phyloP scores from a whole-genome alignment of 2,797 vertebrate species.

The Loriculus beryllinus region DNA sequence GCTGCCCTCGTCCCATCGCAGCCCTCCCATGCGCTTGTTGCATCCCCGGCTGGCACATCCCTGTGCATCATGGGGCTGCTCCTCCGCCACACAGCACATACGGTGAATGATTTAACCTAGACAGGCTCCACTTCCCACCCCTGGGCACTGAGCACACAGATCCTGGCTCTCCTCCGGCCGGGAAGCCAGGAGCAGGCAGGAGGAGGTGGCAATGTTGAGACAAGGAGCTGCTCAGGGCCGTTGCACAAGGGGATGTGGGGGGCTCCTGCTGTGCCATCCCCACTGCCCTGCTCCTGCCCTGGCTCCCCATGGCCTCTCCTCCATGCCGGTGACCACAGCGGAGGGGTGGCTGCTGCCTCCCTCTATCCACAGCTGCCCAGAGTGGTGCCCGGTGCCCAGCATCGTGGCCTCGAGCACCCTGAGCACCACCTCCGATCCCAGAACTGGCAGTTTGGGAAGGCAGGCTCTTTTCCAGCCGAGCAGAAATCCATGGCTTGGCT shows the following conservation, averaged over 20 bases:
- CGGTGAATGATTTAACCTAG: fast-evolving
- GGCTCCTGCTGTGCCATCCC: fast-evolving
- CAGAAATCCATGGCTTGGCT: slow-evolving; percentile 5
- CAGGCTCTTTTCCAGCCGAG: background rate
- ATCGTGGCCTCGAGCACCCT: fast-evolving
- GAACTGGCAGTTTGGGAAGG: background rate
- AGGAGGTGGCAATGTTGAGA: background rate
- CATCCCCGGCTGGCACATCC: fast-evolving
- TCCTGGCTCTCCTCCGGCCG: fast-evolving
- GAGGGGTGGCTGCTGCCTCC: background rate
- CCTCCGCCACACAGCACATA: fast-evolving
- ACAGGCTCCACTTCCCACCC: fast-evolving
- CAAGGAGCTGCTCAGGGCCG: background rate
- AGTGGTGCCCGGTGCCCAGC: fast-evolving
- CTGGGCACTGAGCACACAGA: fast-evolving
- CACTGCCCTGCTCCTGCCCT: fast-evolving
- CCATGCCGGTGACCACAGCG: fast-evolving
- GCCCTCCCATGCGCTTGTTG: background rate
- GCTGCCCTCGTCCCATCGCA: fast-evolving
- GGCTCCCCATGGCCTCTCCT: background rate
- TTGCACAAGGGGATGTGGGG: fast-evolving
- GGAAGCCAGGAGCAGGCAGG: background rate
- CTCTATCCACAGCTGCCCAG: fast-evolving
- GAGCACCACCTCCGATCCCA: fast-evolving
- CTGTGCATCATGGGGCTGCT: fast-evolving